A percentile compares a stretch with the other conserved stretches of the same genome.
Evolutionary conservation across 2,888 invertebrate species (phyloP).

Genomic region (Xanthia togata): DNA sequence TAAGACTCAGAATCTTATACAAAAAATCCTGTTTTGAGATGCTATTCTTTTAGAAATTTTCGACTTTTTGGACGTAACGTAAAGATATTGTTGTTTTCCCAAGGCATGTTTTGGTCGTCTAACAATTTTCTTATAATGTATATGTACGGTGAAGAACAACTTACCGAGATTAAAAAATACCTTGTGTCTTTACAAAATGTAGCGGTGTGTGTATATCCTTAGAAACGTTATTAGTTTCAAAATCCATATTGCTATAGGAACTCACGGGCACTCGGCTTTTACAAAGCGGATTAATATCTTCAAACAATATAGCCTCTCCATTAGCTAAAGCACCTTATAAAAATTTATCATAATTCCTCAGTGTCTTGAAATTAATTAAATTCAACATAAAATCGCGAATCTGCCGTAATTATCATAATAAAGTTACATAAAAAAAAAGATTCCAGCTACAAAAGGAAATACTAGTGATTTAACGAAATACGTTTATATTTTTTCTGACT

Average conservation of each 20-base stretch:
- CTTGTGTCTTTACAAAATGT: background rate
- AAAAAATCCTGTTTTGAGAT: background rate
- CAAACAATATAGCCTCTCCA: slow-evolving; percentile 41
- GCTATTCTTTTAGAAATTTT: background rate
- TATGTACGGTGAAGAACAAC: background rate
- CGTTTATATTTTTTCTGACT: slow-evolving; percentile 20
- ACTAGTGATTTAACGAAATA: slow-evolving; percentile 41
- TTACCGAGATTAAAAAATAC: background rate
- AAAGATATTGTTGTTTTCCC: background rate
- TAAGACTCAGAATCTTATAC: slow-evolving; percentile 1
- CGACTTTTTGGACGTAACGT: background rate
- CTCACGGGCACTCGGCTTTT: slow-evolving; percentile 9
- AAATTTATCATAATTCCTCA: slow-evolving; percentile 55
- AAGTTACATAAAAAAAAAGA: slow-evolving; percentile 38
- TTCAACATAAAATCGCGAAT: slow-evolving; percentile 54
- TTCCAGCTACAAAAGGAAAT: slow-evolving; percentile 28
- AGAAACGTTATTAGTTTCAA: slow-evolving; percentile 25
- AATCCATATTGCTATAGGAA: slow-evolving; percentile 6
- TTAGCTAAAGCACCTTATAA: slow-evolving; percentile 43
- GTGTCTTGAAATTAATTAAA: slow-evolving; percentile 57
- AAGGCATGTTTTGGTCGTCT: too few relatives aligned
- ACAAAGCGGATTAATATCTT: slow-evolving; percentile 46
- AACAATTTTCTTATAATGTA: background rate
- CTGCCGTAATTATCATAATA: slow-evolving; percentile 59
- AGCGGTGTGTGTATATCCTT: background rate